Conservation (phyloP, 2,888 invertebrate genomes). For the Holacanthella duospinosa region DNA sequence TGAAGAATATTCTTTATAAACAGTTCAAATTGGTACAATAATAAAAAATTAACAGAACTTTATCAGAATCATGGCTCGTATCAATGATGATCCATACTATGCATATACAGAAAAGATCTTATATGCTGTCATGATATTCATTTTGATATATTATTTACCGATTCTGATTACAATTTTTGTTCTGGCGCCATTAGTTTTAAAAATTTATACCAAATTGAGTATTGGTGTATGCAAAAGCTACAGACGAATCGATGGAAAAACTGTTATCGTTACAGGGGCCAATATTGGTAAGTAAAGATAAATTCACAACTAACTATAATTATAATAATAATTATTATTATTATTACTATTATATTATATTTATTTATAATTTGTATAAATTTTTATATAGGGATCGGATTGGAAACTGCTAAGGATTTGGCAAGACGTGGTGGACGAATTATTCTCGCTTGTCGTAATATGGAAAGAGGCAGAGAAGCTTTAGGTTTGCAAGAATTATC, state of each 20-base stretch:
- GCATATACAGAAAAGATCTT: neutral
- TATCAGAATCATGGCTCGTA: neutral
- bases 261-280: neutral
- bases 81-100: neutral
- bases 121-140: neutral
- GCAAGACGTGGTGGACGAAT: constrained; percentile 40
- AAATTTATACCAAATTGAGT: neutral
- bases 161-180: neutral
- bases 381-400: constrained; percentile 39
- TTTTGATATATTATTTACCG: neutral
- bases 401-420: constrained; percentile 40
- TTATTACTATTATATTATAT: neutral
- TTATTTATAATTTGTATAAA: no score
- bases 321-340: neutral
- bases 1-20: no score
- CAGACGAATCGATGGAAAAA: neutral
- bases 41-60: no score
- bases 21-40: no score
- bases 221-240: neutral
- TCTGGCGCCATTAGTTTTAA: neutral
- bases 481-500: constrained; percentile 29
- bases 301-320: neutral
- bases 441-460: constrained; percentile 40
- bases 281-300: neutral
- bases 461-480: constrained; percentile 35